A percentile compares a stretch with the other conserved stretches of the same genome.
These are phyloP conservation scores for Zaprionus lachaisei DNA, from an alignment of 1,140 invertebrate genomes.

Conservation along the genomic window DNA sequence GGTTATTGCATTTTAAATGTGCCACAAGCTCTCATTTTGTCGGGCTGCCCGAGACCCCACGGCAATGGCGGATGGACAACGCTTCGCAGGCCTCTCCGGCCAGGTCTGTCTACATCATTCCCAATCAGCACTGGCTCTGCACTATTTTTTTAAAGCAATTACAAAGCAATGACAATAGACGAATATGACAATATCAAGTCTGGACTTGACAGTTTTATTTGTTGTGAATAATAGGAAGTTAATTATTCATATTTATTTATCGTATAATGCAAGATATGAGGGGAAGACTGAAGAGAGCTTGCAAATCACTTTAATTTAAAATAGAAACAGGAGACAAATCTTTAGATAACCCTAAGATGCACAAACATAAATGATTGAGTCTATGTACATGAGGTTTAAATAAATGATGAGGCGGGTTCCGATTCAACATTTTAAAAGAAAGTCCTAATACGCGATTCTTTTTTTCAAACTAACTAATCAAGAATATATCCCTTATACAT, in stretches of 20 bases:
- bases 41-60: conserved; percentile 16
- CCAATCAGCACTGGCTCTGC: neutral
- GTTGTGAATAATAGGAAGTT: neutral
- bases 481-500: too few species aligned
- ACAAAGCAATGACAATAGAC: conserved; percentile 6
- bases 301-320: too few species aligned
- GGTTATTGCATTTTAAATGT: conserved; percentile 83
- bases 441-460: too few species aligned
- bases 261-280: neutral
- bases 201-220: neutral
- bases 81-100: conserved; percentile 25
- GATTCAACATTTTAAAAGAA: too few species aligned
- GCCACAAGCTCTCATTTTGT: conserved; percentile 60
- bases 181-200: neutral
- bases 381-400: too few species aligned
- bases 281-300: too few species aligned
- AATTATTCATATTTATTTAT: conserved; percentile 8
- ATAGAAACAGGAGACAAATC: too few species aligned
- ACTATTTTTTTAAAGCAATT: conserved; percentile 36
- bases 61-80: conserved; percentile 13
- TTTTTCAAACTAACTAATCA: too few species aligned
- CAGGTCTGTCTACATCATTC: neutral
- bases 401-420: too few species aligned
- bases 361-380: too few species aligned
- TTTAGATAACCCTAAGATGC: too few species aligned